Evolutionary conservation across 2,797 vertebrate species (phyloP).

Genomic region (Periophthalmus magnuspinnatus): DNA sequence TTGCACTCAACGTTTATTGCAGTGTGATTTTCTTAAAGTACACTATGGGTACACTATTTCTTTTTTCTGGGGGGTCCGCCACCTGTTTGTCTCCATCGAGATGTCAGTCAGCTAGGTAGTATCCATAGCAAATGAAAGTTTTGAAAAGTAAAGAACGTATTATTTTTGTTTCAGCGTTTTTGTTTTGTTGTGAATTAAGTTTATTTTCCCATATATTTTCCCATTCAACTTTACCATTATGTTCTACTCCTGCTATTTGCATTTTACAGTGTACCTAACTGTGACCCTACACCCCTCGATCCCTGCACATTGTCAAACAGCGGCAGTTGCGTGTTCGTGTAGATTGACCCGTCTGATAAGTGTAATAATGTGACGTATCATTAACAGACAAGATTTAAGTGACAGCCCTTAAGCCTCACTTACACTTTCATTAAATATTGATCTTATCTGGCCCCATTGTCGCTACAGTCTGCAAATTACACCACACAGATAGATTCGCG

Average conservation of each 20-base stretch:
- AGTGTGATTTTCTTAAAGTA: too few species aligned
- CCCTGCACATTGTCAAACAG: conserved; percentile 42
- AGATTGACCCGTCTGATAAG: conserved; percentile 67
- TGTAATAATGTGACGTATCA: conserved; percentile 71
- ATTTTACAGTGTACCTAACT: conserved; percentile 3
- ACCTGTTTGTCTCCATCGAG: too few species aligned
- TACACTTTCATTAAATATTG: conserved; percentile 77
- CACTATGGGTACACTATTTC: too few species aligned
- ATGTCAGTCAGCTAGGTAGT: too few species aligned
- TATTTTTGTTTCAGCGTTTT: too few species aligned
- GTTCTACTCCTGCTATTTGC: conserved; percentile 11
- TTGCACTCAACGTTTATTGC: too few species aligned
- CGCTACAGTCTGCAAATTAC: conserved; percentile 69
- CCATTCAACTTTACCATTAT: background rate
- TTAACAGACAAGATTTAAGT: conserved; percentile 64
- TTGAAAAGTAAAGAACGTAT: too few species aligned
- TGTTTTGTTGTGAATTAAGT: too few species aligned
- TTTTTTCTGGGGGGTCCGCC: too few species aligned
- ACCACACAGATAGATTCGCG: conserved; percentile 71
- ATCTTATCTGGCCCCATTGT: conserved; percentile 66
- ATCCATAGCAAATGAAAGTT: too few species aligned
- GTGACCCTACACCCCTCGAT: background rate
- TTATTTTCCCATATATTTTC: background rate
- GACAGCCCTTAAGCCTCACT: conserved; percentile 76
- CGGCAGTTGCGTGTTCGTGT: conserved; percentile 57